phyloP scores from a whole-genome alignment of 2,113 vertebrate species.

The Prietella phreatophila region DNA sequence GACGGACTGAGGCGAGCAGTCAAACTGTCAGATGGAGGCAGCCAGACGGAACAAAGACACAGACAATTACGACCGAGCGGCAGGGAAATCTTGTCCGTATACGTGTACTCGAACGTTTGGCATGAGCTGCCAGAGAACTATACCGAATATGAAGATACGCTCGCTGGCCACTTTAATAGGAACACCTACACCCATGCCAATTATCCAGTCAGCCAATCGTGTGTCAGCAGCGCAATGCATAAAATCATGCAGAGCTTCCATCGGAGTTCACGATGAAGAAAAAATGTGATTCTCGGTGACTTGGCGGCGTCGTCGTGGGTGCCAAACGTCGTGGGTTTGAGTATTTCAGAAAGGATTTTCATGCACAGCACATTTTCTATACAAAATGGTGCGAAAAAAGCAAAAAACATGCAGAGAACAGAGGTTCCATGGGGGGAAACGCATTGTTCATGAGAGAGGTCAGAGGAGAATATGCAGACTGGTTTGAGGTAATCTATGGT shows the following conservation, averaged over 20 bases:
- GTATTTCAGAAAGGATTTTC: background rate
- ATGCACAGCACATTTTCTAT: background rate
- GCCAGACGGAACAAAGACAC: conserved; percentile 59
- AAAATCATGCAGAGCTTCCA: background rate
- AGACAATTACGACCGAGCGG: conserved; percentile 52
- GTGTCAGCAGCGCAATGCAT: background rate
- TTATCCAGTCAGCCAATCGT: background rate
- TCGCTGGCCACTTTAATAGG: conserved; percentile 3
- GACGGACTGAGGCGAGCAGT: conserved; percentile 52
- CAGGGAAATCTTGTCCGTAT: conserved; percentile 32
- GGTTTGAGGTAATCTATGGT: background rate
- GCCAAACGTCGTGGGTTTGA: no score
- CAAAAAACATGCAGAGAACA: background rate
- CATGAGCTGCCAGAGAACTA: conserved; percentile 34
- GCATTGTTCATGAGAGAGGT: background rate
- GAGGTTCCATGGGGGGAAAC: background rate
- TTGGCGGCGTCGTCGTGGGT: background rate
- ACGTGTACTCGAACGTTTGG: conserved; percentile 30
- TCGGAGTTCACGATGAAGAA: background rate
- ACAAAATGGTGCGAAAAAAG: background rate
- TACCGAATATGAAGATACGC: background rate
- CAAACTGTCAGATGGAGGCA: conserved; percentile 58
- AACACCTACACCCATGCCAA: background rate
- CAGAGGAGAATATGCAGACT: background rate
- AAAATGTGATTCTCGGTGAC: background rate